Evolutionary conservation across 2,888 invertebrate species (phyloP).

Genomic region (Parapristionchus giblindavisi): DNA sequence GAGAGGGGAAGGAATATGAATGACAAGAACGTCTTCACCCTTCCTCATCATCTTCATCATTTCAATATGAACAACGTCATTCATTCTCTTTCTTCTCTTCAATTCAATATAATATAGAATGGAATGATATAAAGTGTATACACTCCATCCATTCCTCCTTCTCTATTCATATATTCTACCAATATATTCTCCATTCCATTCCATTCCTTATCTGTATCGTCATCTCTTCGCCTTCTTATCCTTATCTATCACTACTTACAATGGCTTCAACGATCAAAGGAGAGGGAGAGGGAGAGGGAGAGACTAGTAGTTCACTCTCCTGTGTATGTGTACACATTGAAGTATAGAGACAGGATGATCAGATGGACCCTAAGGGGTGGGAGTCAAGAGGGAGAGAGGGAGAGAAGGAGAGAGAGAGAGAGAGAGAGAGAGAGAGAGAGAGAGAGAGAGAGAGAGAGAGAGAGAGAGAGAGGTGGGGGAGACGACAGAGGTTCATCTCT

Average conservation of each 20-base stretch:
- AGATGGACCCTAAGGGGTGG: too few relatives aligned
- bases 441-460: too few relatives aligned
- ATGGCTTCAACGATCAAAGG: not conserved
- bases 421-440: too few relatives aligned
- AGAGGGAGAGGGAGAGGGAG: constrained; percentile 1
- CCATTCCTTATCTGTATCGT: not conserved
- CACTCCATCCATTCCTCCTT: not conserved
- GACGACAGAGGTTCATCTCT: too few relatives aligned
- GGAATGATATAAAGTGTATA: not conserved
- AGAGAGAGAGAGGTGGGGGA: too few relatives aligned
- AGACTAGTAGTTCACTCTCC: too few relatives aligned
- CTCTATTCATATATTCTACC: not conserved
- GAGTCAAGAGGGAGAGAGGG: too few relatives aligned
- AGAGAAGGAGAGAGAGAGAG: too few relatives aligned
- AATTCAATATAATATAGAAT: not conserved
- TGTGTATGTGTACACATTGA: too few relatives aligned
- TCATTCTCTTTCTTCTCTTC: not conserved
- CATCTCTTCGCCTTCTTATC: not conserved
- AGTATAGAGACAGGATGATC: too few relatives aligned
- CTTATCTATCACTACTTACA: not conserved
- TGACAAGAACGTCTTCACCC: not conserved
- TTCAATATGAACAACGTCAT: not conserved
- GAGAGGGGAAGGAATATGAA: not conserved
- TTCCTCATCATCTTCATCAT: not conserved
- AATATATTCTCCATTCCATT: not conserved